Base-by-base conservation (phyloP, 2,113 vertebrate genomes). In the Microcebus murinus region DNA sequence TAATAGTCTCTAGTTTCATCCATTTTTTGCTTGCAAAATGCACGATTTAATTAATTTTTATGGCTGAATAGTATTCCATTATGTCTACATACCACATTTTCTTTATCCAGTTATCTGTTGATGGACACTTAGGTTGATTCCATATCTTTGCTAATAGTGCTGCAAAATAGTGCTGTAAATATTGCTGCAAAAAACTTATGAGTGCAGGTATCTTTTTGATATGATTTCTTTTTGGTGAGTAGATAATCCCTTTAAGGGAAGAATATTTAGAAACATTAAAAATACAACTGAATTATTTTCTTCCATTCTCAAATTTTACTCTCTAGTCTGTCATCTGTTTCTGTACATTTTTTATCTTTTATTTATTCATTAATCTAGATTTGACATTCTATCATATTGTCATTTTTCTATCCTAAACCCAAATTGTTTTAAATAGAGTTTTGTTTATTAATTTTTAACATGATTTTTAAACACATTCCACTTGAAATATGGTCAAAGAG, bases 401-500 rank as follows among this genome's bases (percentile, higher is more conserved):
- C 71, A 71, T 34, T 59, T 87, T 96, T 74, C 39, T 11, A 87
- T 34, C 55, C 6, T 50, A n/a, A 86, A 73, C 13, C 23, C 4
- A 95, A 94, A 92, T 79, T 83, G 65, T 71, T 87, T 93, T 86
- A 93, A 91, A 71, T 74, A 77, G 2, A 8, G 52, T n/a, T 73
- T 85, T 86, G 9, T 87, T 95, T 95, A 31, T 91, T 68, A 80
- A 39, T 86, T 96, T 80, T 65, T 39, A 93, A 83, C 12, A 88
- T 63, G 21, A 68, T 84, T 94, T 91, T 1, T 77, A 94, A 96
- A 71, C 42, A 94, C 65, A 87, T 94, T 85, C 7, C 3, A 39
- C 10, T 90, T 95, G 2, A 94, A 97, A 92, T 59, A 15, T 96
- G 57, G 42, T 80, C 59, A 95, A 71, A 12, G 8, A 63, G 7